Evolutionary conservation across 1,140 invertebrate species (phyloP).

Genomic region (Micrasema longulum): DNA sequence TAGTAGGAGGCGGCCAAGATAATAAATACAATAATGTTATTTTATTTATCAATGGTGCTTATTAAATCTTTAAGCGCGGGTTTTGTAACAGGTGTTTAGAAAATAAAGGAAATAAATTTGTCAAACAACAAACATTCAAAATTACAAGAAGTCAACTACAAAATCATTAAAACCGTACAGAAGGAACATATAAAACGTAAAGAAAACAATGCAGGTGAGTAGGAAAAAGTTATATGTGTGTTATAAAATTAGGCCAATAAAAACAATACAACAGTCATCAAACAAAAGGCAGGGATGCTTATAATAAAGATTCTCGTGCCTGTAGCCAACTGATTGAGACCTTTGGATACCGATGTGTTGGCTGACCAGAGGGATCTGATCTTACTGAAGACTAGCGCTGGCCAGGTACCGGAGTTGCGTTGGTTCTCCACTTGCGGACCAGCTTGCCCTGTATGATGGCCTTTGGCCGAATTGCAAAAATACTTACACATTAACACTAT

Average conservation of each 20-base stretch:
- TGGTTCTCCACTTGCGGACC: constrained; percentile 36
- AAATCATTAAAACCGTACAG: too few relatives aligned
- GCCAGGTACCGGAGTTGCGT: constrained; percentile 71
- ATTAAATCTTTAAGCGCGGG: constrained; percentile 41
- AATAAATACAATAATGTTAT: constrained; percentile 37
- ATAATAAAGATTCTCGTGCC: constrained; percentile 62
- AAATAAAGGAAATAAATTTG: neutral
- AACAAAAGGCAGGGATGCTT: constrained; percentile 25
- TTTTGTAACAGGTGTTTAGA: constrained; percentile 43
- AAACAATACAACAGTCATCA: neutral
- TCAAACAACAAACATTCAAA: neutral
- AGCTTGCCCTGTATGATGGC: constrained; percentile 11
- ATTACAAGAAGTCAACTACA: neutral
- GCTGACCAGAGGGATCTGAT: constrained; percentile 87
- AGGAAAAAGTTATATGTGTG: too few relatives aligned
- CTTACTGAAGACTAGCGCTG: constrained; percentile 84
- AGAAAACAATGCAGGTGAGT: constrained; percentile 44
- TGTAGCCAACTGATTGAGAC: constrained; percentile 82
- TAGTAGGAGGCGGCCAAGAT: constrained; percentile 28
- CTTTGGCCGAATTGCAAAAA: constrained; percentile 22
- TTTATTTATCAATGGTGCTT: constrained; percentile 40
- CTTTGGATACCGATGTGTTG: constrained; percentile 76
- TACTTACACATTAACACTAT: constrained; percentile 11
- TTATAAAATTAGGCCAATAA: too few relatives aligned
- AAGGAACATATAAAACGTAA: constrained; percentile 9